Evolutionary conservation across 2,797 vertebrate genomes (phyloP), one percentile per base, ranked within the genome.

Genomic region (Lutjanus campechanus): DNA sequence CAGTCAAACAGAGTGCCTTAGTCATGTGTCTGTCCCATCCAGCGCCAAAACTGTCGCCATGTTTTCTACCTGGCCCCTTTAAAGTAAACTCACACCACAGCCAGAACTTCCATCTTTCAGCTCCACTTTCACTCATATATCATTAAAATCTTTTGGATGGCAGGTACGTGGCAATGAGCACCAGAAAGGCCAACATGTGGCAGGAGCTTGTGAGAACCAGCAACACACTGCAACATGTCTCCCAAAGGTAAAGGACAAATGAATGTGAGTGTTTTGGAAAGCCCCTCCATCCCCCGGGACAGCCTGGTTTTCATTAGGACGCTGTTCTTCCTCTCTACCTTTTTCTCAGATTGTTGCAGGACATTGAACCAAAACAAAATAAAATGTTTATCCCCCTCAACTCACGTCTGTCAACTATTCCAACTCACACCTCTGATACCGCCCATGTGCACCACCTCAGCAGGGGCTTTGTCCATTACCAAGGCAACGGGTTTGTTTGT

Each of bases 221-320:
- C 16, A 44, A 50, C 19, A 20, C 25, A 41, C 69, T 61, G 77
- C 73, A 81, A 71, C 44, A 66, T 67, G 68, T 78, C 70, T 81
- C 61, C 65, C 53, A 53, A 85, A 88, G 6, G 41, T 82, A 83
- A 86, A 85, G 76, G 79, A 86, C 81, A 83, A 87, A 81, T 78
- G 13, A 81, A 70, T 77, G 56, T 5, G 10, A 80, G 74, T 83
- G 77, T 82, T 83, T 68, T 81, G 73, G 85, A 91, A 90, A 85
- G 66, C 63, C 87, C 75, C 64, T 66, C 68, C 63, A 65, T 85
- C 72, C 67, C 55, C 56, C 4, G 20, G 74, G 61, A 82, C 19
- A 58, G 71, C 84, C 93, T 95, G 94, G 80, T 89, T 85, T 85
- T 93, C 77, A 94, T 95, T 93, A 92, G 46, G 78, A 68, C 40